Evolutionary conservation across 2,888 invertebrate genomes (phyloP).

Genomic region (Rhagonycha fulva): DNA sequence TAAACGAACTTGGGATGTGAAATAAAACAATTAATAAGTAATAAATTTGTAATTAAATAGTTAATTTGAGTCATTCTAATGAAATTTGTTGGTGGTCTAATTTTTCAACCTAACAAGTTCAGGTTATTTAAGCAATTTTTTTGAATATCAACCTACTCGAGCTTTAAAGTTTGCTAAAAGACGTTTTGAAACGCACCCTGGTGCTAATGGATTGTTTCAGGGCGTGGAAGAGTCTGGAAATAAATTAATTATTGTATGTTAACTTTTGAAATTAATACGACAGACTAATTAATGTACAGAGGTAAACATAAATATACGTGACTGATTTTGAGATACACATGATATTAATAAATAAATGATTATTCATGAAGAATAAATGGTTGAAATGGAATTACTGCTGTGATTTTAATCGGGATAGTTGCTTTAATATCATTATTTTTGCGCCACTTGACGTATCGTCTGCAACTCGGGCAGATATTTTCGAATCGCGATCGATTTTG

Average conservation of each 20-base stretch:
- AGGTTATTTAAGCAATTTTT: slow-evolving; percentile 1
- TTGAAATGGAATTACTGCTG: not conserved
- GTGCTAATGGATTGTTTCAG: slow-evolving; percentile 39
- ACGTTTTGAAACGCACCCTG: slow-evolving; percentile 31
- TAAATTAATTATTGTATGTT: slow-evolving; percentile 39
- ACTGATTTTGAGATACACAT: slow-evolving; percentile 18
- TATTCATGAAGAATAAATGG: slow-evolving; percentile 10
- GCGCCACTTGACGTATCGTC: not conserved
- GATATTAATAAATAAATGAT: slow-evolving; percentile 12
- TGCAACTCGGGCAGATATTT: not conserved
- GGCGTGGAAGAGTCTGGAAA: slow-evolving; percentile 33
- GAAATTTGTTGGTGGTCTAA: slow-evolving; percentile 27
- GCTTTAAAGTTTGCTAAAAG: slow-evolving; percentile 17
- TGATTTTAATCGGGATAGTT: not conserved
- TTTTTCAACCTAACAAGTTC: slow-evolving; percentile 20
- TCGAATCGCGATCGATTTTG: not conserved
- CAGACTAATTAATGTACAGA: slow-evolving; percentile 38
- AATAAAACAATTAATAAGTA: not conserved
- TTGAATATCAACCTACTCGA: not conserved
- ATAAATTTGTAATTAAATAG: slow-evolving; percentile 13
- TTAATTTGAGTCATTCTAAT: slow-evolving; percentile 20
- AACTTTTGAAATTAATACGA: slow-evolving; percentile 40
- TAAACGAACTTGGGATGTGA: slow-evolving; percentile 11
- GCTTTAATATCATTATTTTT: not conserved
- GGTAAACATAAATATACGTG: slow-evolving; percentile 35